phyloP scores from a whole-genome alignment of 2,797 vertebrate genomes.

The Dallia pectoralis region DNA sequence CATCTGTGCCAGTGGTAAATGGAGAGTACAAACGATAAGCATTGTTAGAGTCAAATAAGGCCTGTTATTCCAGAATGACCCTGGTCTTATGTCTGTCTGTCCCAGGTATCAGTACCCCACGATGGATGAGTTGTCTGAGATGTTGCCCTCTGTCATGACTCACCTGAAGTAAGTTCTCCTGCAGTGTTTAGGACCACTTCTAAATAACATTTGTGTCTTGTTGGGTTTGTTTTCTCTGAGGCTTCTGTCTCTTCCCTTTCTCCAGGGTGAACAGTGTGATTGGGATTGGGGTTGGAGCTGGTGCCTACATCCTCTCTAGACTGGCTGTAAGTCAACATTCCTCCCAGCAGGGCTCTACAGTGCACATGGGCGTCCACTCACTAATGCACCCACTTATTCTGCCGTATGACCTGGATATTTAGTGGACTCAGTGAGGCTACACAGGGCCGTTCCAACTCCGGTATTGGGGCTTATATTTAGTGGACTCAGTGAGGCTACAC shows the following conservation, averaged over 20 bases:
- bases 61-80: too few relatives aligned
- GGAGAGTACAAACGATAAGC: too few relatives aligned
- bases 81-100: not conserved
- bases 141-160: conserved; percentile 85
- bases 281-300: conserved; percentile 92
- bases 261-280: conserved; percentile 77
- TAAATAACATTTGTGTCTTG: not conserved
- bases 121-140: conserved; percentile 92
- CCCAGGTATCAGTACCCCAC: conserved; percentile 90
- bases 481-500: too few relatives aligned
- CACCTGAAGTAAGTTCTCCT: conserved; percentile 82
- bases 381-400: too few relatives aligned
- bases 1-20: too few relatives aligned
- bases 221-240: not conserved
- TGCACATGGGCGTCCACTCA: too few relatives aligned
- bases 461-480: too few relatives aligned
- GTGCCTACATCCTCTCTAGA: conserved; percentile 88
- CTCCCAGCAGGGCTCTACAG: not conserved
- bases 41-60: too few relatives aligned
- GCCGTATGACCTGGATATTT: too few relatives aligned
- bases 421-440: too few relatives aligned
- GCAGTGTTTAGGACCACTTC: not conserved
- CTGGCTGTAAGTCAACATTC: conserved; percentile 83
- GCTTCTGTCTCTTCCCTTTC: not conserved
- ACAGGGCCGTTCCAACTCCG: too few relatives aligned